phyloP scores from a whole-genome alignment of 2,113 vertebrate genomes.

The Dascyllus trimaculatus region DNA sequence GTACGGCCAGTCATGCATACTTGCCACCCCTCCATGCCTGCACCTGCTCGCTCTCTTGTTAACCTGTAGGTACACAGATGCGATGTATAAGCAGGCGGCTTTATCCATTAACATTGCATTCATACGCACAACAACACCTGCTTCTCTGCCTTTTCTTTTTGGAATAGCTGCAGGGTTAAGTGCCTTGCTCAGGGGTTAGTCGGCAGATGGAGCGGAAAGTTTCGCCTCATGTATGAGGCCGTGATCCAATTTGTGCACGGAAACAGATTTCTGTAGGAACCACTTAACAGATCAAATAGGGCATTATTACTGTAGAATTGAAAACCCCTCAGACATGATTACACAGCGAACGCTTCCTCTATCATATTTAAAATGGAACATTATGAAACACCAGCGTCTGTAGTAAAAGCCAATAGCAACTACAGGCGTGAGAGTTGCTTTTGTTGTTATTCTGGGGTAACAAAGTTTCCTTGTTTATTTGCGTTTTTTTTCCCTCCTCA shows the following conservation, averaged over 20 bases:
- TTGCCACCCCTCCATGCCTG: constrained; percentile 36
- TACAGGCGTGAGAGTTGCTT: constrained; percentile 24
- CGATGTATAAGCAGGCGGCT: constrained; percentile 4
- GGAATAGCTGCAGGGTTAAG: constrained; percentile 11
- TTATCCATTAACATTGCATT: background rate
- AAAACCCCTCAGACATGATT: constrained; percentile 15
- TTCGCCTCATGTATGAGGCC: background rate
- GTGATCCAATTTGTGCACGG: background rate
- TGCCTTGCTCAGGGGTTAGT: constrained; percentile 22
- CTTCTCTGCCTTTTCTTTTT: background rate
- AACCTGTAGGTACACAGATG: constrained; percentile 7
- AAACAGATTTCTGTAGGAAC: constrained; percentile 17
- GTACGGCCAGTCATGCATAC: constrained; percentile 43
- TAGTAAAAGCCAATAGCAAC: constrained; percentile 27
- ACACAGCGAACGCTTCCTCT: constrained; percentile 1
- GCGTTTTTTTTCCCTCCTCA: constrained; percentile 28
- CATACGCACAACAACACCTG: constrained; percentile 3
- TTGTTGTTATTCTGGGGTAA: constrained; percentile 49
- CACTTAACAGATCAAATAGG: constrained; percentile 25
- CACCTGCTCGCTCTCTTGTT: constrained; percentile 39
- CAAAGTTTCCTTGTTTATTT: constrained; percentile 65
- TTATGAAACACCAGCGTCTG: constrained; percentile 27
- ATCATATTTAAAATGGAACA: constrained; percentile 33
- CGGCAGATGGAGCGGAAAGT: background rate
- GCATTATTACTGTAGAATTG: background rate